Conservation (phyloP, 2,113 vertebrate species). For the Piprites chloris region DNA sequence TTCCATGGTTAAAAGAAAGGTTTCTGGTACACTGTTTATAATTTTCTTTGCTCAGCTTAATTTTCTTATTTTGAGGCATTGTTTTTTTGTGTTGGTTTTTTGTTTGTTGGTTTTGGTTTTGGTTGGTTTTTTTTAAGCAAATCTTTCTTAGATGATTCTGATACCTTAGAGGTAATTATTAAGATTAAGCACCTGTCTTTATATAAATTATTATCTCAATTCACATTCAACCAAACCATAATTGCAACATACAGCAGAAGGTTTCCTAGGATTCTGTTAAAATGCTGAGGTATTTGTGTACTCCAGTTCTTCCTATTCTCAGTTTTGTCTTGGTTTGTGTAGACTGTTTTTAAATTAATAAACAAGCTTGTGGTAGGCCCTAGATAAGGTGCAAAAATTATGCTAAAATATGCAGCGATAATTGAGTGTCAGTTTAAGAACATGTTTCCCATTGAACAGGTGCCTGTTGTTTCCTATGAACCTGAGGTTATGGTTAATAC, state of each 20-base stretch:
- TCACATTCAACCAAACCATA: background rate
- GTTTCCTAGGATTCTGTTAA: background rate
- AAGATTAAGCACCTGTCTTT: background rate
- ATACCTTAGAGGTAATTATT: background rate
- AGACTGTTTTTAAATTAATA: background rate
- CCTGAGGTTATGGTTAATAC: background rate
- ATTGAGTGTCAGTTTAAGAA: slow-evolving; percentile 7
- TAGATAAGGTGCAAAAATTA: background rate
- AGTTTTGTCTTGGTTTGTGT: background rate
- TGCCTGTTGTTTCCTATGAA: slow-evolving; percentile 1
- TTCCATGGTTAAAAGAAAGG: background rate
- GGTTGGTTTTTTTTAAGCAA: background rate
- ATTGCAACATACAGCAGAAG: background rate
- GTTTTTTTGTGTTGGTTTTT: background rate
- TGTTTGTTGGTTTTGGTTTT: background rate
- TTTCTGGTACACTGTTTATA: background rate
- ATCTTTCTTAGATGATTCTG: background rate
- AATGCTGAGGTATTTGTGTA: background rate
- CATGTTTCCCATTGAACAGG: background rate
- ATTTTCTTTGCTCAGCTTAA: background rate
- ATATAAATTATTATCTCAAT: background rate
- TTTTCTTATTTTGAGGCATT: background rate
- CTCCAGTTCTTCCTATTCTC: background rate
- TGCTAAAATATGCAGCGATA: slow-evolving; percentile 13
- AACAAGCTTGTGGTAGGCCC: background rate